Base-by-base conservation (phyloP, 1,140 invertebrate genomes). In the Eupeodes corollae region DNA sequence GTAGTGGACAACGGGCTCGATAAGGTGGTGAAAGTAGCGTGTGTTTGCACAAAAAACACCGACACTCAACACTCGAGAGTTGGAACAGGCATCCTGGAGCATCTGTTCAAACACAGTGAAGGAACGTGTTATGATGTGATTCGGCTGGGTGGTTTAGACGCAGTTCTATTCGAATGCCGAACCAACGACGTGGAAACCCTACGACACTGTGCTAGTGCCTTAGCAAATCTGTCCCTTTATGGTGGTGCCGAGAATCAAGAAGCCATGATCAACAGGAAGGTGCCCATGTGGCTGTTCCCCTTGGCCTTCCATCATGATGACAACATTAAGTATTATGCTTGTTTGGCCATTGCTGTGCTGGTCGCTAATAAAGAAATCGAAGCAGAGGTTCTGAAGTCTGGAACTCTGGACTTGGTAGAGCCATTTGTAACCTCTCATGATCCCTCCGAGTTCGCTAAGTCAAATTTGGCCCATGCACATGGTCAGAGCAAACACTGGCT, bases 291-390 rank as follows among this genome's bases (percentile, higher is more conserved):
- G 97, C 69, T 99, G 37, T 99, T 98, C 68, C 93, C 96, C 1
- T 63, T 99, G 43, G 97, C 95, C 8, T 98, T 98, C 62, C 91
- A 95, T 61, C 82, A 83, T 50, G 96, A 99, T 60, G 93, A 98
- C 55, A 92, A 93, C 50, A 93, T 90, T 51, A 95, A 93, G 63
- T 98, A 99, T 70, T 99, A 98, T 63, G 96, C 96, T 1, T 99
- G 95, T 66, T 73, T 99, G 51, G 95, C 96, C 1, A 97, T 98
- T 47, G 90, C 92, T 11, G 90, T 93, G 34, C 74, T 99, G 33
- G 92, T 96, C 8, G 93, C 94, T 5, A 98, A 98, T 65, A 96
- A 97, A 63, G 95, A 99, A 76, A 91, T 99, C 48, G 95, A 98
- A 73, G 90, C 91, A 1, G 89, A 89, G 12, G 95, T 99, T 1